phyloP scores from a whole-genome alignment of 1,140 invertebrate species.

The Hylyphantes graminicola region DNA sequence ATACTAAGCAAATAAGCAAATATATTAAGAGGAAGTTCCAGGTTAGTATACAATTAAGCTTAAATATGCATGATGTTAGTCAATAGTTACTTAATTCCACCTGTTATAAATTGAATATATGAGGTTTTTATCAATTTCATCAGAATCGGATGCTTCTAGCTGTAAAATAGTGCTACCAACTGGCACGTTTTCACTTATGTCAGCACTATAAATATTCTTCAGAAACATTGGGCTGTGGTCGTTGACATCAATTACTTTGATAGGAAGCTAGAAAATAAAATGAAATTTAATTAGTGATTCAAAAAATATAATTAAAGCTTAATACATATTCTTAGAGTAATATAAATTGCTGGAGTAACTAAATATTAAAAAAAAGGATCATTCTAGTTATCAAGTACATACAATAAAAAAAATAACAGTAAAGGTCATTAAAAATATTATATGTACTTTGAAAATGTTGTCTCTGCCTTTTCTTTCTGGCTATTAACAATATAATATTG shows the following conservation, averaged over 20 bases:
- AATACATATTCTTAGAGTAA: not conserved
- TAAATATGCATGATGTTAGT: conserved; percentile 66
- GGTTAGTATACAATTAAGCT: not conserved
- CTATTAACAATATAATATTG: too few species aligned
- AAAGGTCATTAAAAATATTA: too few species aligned
- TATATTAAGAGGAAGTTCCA: not conserved
- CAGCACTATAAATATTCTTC: conserved; percentile 76
- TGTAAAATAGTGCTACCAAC: conserved; percentile 76
- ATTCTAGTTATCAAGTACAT: too few species aligned
- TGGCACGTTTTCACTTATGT: conserved; percentile 80
- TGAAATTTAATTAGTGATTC: not conserved
- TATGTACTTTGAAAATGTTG: too few species aligned
- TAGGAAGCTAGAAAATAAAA: conserved; percentile 71
- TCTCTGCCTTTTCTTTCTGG: too few species aligned
- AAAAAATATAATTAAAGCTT: not conserved
- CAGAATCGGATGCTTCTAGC: conserved; percentile 76
- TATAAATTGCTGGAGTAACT: not conserved
- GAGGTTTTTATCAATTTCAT: conserved; percentile 77
- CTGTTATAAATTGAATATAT: conserved; percentile 78
- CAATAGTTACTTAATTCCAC: conserved; percentile 66
- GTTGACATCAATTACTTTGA: conserved; percentile 85
- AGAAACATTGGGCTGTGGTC: conserved; percentile 83
- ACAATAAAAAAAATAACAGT: too few species aligned
- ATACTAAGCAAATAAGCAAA: not conserved
- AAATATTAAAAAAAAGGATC: not conserved